phyloP scores from a whole-genome alignment of 2,113 vertebrate genomes.

The Phalacrocorax pelagicus region DNA sequence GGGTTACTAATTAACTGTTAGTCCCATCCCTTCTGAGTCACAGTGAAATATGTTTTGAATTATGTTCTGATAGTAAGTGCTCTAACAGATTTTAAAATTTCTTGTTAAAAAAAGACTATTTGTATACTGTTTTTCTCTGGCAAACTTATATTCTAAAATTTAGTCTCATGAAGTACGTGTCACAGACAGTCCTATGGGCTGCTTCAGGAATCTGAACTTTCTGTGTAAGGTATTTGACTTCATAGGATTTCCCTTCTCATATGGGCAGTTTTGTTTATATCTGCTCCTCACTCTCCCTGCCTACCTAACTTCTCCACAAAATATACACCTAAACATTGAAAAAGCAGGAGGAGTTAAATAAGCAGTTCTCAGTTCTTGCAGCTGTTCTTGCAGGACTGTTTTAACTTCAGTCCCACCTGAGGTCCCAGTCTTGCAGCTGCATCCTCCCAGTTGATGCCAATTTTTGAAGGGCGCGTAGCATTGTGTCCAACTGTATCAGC shows the following conservation, averaged over 20 bases:
- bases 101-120: not conserved
- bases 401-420: not conserved
- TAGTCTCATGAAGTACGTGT: not conserved
- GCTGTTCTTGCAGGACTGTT: not conserved
- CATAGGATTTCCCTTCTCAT: not conserved
- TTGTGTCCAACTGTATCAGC: not conserved
- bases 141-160: not conserved
- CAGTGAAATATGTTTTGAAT: not conserved
- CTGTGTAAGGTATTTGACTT: not conserved
- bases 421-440: not conserved
- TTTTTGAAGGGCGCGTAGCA: not conserved
- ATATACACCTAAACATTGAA: not conserved
- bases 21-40: slow-evolving; percentile 6
- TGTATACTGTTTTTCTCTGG: not conserved
- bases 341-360: not conserved
- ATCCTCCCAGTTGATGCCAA: not conserved
- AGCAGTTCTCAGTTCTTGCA: not conserved
- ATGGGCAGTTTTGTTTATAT: not conserved
- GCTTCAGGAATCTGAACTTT: not conserved
- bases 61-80: not conserved
- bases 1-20: slow-evolving; percentile 42
- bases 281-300: not conserved
- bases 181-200: not conserved
- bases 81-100: not conserved
- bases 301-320: not conserved